Base-by-base conservation (phyloP, 2,888 invertebrate genomes). In the Caenorhabditis sp. region DNA sequence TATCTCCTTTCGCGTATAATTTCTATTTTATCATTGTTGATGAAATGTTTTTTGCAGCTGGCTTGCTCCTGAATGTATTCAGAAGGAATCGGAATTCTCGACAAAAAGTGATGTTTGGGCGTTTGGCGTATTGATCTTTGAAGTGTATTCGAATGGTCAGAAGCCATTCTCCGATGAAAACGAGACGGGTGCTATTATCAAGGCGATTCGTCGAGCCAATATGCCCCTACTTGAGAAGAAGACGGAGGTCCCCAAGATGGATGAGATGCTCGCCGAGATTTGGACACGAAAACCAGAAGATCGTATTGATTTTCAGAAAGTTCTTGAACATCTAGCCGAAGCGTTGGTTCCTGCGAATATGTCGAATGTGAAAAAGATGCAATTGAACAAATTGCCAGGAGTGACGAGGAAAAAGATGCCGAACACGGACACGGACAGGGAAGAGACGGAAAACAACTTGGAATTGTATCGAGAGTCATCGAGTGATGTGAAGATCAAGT, bases 21-120 rank as follows among this genome's bases (percentile, higher is more conserved):
- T 31, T 31, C 31, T 7, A 7, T 31, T 31, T 31, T 31, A 7
- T 31, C 31, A n/a, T n/a, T n/a, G n/a, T n/a, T n/a, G n/a, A 26
- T 14, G 10, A 20, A 61, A n/a, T 23, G 3, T 12, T 12, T 12
- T 57, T 25, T 67, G 49, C 59, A 74, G 78, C 56, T 83, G 83
- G 83, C 68, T 80, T 70, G 82, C 84, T 8, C 84, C 84, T 14
- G 84, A 84, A 74, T 78, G 77, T 21, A 74, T 83, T n/a, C 67
- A 67, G 27, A 49, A 65, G 7, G 64, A 72, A 27, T 75, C 78
- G 26, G 71, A 77, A 52, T 84, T 78, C 64, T 75, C 77, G n/a
- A 67, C 31, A 26, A 77, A 78, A 52, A 71, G 75, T 10, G 84
- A 84, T 64, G 80, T 83, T 7, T 84, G 84, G 83, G 73, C 83